Evolutionary conservation across 1,140 invertebrate genomes (phyloP).

Genomic region (Neotoxoptera formosana): DNA sequence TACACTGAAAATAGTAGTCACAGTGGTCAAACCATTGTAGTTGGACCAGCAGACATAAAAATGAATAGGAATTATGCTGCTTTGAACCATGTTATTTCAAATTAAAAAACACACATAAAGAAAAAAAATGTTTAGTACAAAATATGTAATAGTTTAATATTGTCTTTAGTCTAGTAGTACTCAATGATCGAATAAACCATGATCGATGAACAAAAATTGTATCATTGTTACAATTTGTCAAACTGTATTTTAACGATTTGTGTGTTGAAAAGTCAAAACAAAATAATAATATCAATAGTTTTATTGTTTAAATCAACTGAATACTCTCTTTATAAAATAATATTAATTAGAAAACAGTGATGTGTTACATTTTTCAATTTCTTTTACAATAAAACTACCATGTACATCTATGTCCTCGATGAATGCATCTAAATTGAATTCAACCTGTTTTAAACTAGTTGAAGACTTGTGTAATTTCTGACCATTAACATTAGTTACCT

Average conservation of each 20-base stretch:
- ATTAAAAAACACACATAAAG: too few relatives aligned
- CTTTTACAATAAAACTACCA: constrained; percentile 60
- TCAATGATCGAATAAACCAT: too few relatives aligned
- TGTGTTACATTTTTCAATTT: constrained; percentile 58
- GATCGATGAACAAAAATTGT: background rate
- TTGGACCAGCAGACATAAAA: too few relatives aligned
- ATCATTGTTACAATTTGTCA: background rate
- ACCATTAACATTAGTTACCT: constrained; percentile 59
- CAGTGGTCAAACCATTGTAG: too few relatives aligned
- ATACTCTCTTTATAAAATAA: background rate
- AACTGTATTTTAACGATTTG: background rate
- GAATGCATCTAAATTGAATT: constrained; percentile 60
- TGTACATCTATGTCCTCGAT: constrained; percentile 61
- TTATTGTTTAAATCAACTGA: background rate
- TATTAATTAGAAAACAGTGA: constrained; percentile 27
- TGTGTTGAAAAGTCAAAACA: background rate
- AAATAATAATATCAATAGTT: background rate
- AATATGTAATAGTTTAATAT: too few relatives aligned
- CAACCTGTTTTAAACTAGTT: constrained; percentile 36
- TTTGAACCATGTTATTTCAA: too few relatives aligned
- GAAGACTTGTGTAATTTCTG: constrained; percentile 54
- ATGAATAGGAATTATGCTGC: too few relatives aligned
- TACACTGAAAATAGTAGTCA: too few relatives aligned
- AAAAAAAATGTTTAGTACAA: too few relatives aligned
- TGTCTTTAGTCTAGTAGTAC: too few relatives aligned